Percentiles rank a stretch among this genome's conserved stretches.
phyloP scores from a whole-genome alignment of 2,797 vertebrate genomes.

The Avahi laniger region DNA sequence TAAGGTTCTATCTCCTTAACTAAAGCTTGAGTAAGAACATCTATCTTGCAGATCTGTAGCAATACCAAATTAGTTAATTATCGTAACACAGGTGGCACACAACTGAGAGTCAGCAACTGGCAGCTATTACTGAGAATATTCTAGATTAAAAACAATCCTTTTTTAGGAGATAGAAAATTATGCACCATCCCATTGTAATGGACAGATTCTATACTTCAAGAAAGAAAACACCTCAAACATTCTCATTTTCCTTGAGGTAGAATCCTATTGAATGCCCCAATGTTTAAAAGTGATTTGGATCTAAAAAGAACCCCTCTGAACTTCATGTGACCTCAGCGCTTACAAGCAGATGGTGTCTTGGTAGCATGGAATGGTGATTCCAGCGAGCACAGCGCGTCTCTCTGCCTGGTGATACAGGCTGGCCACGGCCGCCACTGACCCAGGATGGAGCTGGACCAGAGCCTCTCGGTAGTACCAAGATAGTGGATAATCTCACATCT shows the following conservation, averaged over 20 bases:
- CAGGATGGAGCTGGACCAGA: background rate
- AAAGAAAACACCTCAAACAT: background rate
- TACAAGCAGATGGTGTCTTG: background rate
- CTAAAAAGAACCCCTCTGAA: background rate
- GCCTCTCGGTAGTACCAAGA: background rate
- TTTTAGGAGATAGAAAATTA: background rate
- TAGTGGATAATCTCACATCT: background rate
- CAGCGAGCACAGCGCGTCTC: rapidly evolving
- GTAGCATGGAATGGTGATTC: too few species aligned
- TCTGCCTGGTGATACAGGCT: rapidly evolving
- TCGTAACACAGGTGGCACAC: rapidly evolving
- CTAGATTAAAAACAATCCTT: background rate
- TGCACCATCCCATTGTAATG: background rate
- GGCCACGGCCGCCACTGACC: rapidly evolving
- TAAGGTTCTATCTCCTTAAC: background rate
- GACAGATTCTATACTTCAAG: background rate
- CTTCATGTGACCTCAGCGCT: background rate
- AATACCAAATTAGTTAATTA: background rate
- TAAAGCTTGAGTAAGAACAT: background rate
- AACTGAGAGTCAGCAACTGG: too few species aligned
- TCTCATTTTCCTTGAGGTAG: background rate
- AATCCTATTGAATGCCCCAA: background rate
- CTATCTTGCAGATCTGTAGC: background rate
- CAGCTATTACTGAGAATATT: background rate
- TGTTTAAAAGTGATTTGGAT: background rate